Evolutionary conservation across 2,888 invertebrate species (phyloP).

Genomic region (Acanthosepion esculentum): DNA sequence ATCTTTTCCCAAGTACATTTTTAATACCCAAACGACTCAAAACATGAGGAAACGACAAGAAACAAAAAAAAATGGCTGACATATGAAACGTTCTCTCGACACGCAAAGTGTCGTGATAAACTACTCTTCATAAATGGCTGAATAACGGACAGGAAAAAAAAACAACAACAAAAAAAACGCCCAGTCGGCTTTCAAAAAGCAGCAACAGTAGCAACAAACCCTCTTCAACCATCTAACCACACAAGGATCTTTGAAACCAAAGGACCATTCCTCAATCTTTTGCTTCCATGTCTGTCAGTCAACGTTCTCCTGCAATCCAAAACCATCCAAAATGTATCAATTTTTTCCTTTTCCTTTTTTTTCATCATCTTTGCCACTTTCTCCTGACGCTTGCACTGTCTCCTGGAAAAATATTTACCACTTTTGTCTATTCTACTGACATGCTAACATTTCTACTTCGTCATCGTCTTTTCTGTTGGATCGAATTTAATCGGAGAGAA

Average conservation of each 20-base stretch:
- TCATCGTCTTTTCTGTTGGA: not conserved
- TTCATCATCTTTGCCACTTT: not conserved
- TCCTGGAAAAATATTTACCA: not conserved
- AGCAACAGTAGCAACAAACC: not conserved
- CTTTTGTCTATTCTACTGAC: not conserved
- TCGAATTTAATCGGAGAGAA: not conserved
- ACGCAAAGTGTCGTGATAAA: not conserved
- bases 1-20: not conserved
- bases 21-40: not conserved
- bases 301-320: not conserved
- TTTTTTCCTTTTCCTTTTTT: not conserved
- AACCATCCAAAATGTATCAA: not conserved
- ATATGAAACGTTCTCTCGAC: not conserved
- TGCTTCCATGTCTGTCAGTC: not conserved
- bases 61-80: not conserved
- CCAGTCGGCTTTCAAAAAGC: not conserved
- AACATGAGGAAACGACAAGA: not conserved
- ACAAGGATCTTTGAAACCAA: not conserved
- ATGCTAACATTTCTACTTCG: not conserved
- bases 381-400: not conserved
- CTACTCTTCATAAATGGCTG: not conserved
- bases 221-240: not conserved
- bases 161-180: not conserved
- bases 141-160: not conserved
- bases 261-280: no score